Evolutionary conservation across 1,140 invertebrate genomes (phyloP).

Genomic region (Saxidomus purpurata): DNA sequence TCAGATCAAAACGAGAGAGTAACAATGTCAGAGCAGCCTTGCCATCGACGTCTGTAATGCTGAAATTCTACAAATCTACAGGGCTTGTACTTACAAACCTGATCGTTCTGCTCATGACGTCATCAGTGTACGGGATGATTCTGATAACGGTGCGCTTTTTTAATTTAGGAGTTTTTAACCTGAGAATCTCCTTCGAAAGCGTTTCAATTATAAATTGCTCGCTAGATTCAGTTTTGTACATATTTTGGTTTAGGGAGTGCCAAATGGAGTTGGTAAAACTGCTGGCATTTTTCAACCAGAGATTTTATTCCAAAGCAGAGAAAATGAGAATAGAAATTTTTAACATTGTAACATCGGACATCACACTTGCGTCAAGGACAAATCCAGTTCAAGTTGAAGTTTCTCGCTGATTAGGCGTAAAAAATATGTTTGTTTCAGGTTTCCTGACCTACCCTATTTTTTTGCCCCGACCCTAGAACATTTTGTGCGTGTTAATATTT

Average conservation of each 20-base stretch:
- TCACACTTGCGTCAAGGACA: too few relatives aligned
- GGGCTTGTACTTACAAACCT: neutral
- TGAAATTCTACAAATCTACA: neutral
- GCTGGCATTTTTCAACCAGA: neutral
- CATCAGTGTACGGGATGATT: neutral
- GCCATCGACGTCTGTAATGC: neutral
- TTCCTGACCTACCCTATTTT: too few relatives aligned
- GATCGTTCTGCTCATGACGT: neutral
- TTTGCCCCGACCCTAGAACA: too few relatives aligned
- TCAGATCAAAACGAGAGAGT: neutral
- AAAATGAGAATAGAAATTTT: neutral
- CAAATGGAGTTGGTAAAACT: neutral
- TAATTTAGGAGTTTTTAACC: neutral
- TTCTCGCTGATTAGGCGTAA: too few relatives aligned
- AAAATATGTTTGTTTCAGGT: too few relatives aligned
- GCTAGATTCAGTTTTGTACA: neutral
- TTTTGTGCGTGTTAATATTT: too few relatives aligned
- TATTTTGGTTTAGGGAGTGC: neutral
- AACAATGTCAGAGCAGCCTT: neutral
- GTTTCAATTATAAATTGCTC: neutral
- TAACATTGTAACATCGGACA: neutral
- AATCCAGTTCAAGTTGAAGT: too few relatives aligned
- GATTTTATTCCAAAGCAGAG: neutral
- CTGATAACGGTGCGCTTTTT: neutral
- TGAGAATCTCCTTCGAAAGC: neutral